Base-by-base conservation (phyloP, 1,140 invertebrate genomes). In the Aphis gossypii region DNA sequence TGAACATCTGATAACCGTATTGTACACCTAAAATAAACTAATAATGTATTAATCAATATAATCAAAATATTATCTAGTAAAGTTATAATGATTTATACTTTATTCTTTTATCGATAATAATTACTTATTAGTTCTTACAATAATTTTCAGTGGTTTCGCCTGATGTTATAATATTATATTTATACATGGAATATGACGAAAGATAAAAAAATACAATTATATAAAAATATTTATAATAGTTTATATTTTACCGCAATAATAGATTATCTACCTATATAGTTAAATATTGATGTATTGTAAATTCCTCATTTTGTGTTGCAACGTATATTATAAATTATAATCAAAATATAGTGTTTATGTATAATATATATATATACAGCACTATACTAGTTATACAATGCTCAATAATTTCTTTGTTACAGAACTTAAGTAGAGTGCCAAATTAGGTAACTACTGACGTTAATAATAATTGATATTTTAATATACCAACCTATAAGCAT, bases 261-360 rank as follows among this genome's bases (percentile, higher is more conserved):
- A 68, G 30, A 68, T 4, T n/a, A n/a, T 14, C 30, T n/a, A n/a
- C 60, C 56, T n/a, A 60, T 11, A 35, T n/a, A n/a, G 60, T n/a
- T 76, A n/a, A n/a, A 14, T 76, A n/a, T 68, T 76, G 6, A 76
- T 76, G 1, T 76, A n/a, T 76, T n/a, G 30, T 76, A n/a, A 76
- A 76, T 76, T 76, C 14, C n/a, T n/a, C 5, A 18, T 76, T 76
- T 76, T 76, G n/a, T 76, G 60, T 76, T 5, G 60, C 30, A n/a
- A 76, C 60, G 4, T n/a, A 76, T 76, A n/a, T 76, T 76, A 76
- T 76, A 76, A 76, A n/a, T 76, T 76, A 76, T 76, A 76, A 76
- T 76, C 30, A 76, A 76, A 68, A 76, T 76, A 76, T 76, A n/a
- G 60, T n/a, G 11, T n/a, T 25, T 25, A 25, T 54, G 30, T 60